phyloP scores from a whole-genome alignment of 2,113 vertebrate species.

The Podarcis muralis region DNA sequence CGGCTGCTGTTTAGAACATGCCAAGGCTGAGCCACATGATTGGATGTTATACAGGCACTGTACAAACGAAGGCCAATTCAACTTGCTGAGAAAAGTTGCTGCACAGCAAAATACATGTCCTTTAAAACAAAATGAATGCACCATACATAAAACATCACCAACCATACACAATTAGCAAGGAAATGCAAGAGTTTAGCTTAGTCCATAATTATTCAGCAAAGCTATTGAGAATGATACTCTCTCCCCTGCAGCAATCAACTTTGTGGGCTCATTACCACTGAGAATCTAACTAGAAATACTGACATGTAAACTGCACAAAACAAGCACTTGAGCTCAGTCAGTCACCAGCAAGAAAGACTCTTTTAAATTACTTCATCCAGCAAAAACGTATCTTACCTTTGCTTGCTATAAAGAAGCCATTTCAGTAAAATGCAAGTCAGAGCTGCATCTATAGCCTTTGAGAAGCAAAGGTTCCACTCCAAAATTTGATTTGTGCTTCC shows the following conservation, averaged over 20 bases:
- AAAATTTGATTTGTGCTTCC: neutral
- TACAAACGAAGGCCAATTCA: conserved; percentile 23
- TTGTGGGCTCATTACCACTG: conserved; percentile 56
- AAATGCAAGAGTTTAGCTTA: conserved; percentile 64
- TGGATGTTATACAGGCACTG: neutral
- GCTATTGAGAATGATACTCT: conserved; percentile 57
- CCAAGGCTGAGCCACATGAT: conserved; percentile 11
- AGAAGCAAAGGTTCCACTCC: neutral
- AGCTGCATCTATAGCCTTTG: neutral
- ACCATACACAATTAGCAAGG: conserved; percentile 60
- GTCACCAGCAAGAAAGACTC: conserved; percentile 28
- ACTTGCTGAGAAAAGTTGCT: conserved; percentile 58
- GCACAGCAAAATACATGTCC: conserved; percentile 52
- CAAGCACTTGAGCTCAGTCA: conserved; percentile 42
- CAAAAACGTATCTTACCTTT: neutral
- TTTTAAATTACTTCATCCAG: neutral
- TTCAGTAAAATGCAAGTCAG: neutral
- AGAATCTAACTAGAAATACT: conserved; percentile 65
- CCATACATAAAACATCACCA: conserved; percentile 53
- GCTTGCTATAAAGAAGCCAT: neutral
- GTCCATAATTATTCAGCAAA: conserved; percentile 70
- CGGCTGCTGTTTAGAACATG: neutral
- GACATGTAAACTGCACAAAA: conserved; percentile 63
- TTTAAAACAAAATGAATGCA: conserved; percentile 59
- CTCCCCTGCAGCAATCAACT: conserved; percentile 61